Base-by-base conservation (phyloP, 2,888 invertebrate species). In the Amphipoea lucens region DNA sequence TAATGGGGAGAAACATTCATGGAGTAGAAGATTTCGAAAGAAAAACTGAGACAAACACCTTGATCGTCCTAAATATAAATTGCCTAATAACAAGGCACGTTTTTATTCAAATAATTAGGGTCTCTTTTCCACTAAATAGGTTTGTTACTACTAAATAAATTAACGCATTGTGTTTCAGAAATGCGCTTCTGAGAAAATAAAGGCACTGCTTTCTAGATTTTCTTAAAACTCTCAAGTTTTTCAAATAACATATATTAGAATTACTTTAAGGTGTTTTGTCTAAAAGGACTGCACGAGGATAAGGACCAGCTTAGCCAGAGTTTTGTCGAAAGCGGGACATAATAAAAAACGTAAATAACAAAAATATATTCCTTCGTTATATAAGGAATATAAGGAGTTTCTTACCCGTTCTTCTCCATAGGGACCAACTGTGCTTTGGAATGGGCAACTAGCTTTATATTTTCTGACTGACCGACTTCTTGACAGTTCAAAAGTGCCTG, bases 261-360 rank as follows among this genome's bases (percentile, higher is more conserved):
- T 4, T n/a, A 7, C 7, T 83, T 76, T 83, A 20, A 62, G 36
- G 5, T 1, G 14, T 57, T 82, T 74, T 36, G 17, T 29, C 5
- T 23, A 17, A 14, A 66, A 45, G 45, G 9, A 9, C 40, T 51
- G 14, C 29, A 66, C 1, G 6, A 60, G 36, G n/a, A 14, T 45
- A 36, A 6, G 14, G 7, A 17, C 5, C 23, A n/a, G n/a, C 60
- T n/a, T 7, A 36, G 9, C 14, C 7, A 29, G 29, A 29, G 29
- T 29, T 62, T 62, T 29, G 12, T 14, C 6, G 6, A 62, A 60
- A 60, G 23, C 23, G 23, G 9, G 4, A 60, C n/a, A n/a, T n/a
- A 60, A n/a, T 60, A 29, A 57, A 11, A 60, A 60, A 60, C n/a
- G n/a, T n/a, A 60, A 12, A 60, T 5, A 60, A n/a, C n/a, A 4